phyloP scores from a whole-genome alignment of 1,140 invertebrate genomes.

The Bradysia coprophila region DNA sequence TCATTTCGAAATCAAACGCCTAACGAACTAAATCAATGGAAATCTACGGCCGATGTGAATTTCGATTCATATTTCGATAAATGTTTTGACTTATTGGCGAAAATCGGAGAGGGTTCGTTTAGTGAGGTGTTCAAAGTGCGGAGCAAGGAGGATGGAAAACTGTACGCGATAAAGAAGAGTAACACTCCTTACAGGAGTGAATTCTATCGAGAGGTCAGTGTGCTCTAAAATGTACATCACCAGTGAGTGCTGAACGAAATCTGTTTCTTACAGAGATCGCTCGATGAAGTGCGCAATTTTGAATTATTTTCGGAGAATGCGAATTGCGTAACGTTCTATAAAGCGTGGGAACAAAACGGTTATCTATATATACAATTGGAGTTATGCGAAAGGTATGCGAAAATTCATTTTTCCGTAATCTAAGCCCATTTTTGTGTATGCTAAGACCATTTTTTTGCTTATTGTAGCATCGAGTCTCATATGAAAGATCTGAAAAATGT shows the following conservation, averaged over 20 bases:
- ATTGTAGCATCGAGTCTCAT: too few relatives aligned
- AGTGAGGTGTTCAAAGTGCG: constrained; percentile 50
- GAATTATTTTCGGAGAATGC: constrained; percentile 43
- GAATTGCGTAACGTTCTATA: constrained; percentile 45
- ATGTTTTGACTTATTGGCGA: constrained; percentile 37
- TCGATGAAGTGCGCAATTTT: constrained; percentile 52
- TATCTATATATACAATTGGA: constrained; percentile 56
- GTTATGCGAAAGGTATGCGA: constrained; percentile 41
- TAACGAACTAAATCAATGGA: too few relatives aligned
- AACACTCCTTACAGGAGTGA: constrained; percentile 36
- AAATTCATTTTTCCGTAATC: too few relatives aligned
- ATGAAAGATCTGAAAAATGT: too few relatives aligned
- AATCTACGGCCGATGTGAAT: too few relatives aligned
- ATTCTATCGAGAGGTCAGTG: constrained; percentile 28
- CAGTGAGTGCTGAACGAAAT: neutral
- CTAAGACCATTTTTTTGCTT: too few relatives aligned
- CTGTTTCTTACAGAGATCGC: too few relatives aligned
- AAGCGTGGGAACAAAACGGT: constrained; percentile 56
- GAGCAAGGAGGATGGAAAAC: constrained; percentile 39
- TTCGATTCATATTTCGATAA: constrained; percentile 45
- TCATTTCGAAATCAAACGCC: too few relatives aligned
- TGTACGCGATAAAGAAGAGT: constrained; percentile 51
- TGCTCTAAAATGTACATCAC: neutral
- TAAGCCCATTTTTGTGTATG: too few relatives aligned
- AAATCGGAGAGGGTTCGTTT: constrained; percentile 54